phyloP scores from a whole-genome alignment of 2,113 vertebrate genomes.

The Prochilodus magdalenae region DNA sequence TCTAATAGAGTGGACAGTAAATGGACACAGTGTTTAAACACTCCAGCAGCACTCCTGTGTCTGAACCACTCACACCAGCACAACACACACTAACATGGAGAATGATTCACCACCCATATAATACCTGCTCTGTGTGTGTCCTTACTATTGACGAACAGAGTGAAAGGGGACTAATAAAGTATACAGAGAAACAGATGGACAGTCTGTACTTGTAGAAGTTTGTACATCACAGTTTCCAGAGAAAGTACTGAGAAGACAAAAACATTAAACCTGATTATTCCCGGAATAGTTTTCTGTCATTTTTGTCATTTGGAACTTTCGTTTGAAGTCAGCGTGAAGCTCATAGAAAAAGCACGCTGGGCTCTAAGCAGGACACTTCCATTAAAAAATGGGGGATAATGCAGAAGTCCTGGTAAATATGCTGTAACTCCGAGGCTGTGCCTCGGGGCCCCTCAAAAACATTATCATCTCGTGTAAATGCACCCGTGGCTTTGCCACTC shows the following conservation, averaged over 20 bases:
- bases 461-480: conserved; percentile 18
- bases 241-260: not conserved
- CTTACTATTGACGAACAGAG: no score
- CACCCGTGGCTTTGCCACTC: not conserved
- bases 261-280: not conserved
- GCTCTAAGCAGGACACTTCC: not conserved
- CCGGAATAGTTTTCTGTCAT: not conserved
- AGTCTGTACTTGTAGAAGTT: no score
- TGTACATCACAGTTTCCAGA: not conserved
- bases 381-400: not conserved
- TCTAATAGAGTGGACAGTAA: no score
- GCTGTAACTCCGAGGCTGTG: not conserved
- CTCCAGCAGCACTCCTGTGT: no score
- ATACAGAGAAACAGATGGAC: no score
- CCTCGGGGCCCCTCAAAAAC: conserved; percentile 1
- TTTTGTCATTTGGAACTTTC: not conserved
- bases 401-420: not conserved
- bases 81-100: no score
- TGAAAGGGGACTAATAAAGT: no score
- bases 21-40: no score
- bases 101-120: no score
- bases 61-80: no score
- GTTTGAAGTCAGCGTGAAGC: not conserved
- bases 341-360: not conserved
- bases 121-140: no score